Evolutionary conservation across 2,113 vertebrate species (phyloP).

Genomic region (Blennius ocellaris): DNA sequence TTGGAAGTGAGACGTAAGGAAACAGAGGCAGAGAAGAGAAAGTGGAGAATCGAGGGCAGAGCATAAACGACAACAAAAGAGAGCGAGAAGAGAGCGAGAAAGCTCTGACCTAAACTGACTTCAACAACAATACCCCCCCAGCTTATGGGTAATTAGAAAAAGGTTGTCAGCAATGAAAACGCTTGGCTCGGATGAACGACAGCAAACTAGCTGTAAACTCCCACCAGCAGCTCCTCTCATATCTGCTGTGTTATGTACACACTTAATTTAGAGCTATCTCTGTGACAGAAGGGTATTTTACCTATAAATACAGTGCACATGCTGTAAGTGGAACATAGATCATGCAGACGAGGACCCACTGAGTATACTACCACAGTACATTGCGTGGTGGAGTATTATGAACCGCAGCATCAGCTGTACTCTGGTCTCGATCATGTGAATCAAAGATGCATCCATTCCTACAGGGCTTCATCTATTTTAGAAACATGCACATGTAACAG

Average conservation of each 20-base stretch:
- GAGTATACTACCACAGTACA: neutral
- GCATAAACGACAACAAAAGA: neutral
- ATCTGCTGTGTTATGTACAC: constrained; percentile 42
- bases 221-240: neutral
- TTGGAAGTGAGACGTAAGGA: constrained; percentile 42
- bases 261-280: constrained; percentile 65
- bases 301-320: constrained; percentile 66
- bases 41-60: neutral
- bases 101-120: neutral
- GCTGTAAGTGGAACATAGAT: constrained; percentile 43
- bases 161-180: neutral
- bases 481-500: neutral
- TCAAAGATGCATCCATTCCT: neutral
- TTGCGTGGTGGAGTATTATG: neutral
- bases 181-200: neutral
- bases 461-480: neutral
- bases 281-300: constrained; percentile 42
- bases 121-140: neutral
- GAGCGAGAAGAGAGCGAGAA: neutral
- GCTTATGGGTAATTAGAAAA: constrained; percentile 22
- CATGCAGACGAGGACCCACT: constrained; percentile 2
- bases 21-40: constrained; percentile 16
- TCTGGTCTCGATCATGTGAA: neutral
- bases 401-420: neutral
- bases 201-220: constrained; percentile 6